Evolutionary conservation across 2,888 invertebrate genomes (phyloP).

Genomic region (Papilio protenor): DNA sequence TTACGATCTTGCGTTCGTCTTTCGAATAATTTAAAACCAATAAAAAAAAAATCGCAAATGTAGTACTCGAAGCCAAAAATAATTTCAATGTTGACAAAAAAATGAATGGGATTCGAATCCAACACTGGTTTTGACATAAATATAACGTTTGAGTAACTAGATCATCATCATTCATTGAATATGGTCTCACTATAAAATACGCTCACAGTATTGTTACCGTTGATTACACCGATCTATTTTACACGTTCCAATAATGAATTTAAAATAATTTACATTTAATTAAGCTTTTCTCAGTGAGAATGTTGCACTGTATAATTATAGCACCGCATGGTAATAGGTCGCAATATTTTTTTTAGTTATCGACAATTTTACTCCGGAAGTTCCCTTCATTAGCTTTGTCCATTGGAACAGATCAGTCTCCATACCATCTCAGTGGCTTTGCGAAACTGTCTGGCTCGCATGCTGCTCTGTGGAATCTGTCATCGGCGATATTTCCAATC

Average conservation of each 20-base stretch:
- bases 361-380: neutral
- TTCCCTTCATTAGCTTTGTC: neutral
- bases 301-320: conserved; percentile 23
- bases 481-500: no score
- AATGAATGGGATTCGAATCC: neutral
- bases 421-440: no score
- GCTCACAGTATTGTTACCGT: conserved; percentile 19
- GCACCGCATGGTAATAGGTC: neutral
- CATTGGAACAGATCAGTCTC: neutral
- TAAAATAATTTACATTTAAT: conserved; percentile 37
- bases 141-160: neutral
- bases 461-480: no score
- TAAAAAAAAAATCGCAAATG: no score
- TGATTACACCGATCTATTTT: conserved; percentile 31
- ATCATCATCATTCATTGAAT: conserved; percentile 21
- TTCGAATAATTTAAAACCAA: no score
- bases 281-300: conserved; percentile 3
- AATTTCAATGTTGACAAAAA: no score
- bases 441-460: no score
- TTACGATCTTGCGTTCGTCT: no score
- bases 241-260: conserved; percentile 30
- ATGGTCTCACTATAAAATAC: conserved; percentile 18
- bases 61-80: no score
- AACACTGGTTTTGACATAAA: neutral
- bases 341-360: neutral